Conservation (phyloP, 2,888 invertebrate genomes). For the Biston betularia region DNA sequence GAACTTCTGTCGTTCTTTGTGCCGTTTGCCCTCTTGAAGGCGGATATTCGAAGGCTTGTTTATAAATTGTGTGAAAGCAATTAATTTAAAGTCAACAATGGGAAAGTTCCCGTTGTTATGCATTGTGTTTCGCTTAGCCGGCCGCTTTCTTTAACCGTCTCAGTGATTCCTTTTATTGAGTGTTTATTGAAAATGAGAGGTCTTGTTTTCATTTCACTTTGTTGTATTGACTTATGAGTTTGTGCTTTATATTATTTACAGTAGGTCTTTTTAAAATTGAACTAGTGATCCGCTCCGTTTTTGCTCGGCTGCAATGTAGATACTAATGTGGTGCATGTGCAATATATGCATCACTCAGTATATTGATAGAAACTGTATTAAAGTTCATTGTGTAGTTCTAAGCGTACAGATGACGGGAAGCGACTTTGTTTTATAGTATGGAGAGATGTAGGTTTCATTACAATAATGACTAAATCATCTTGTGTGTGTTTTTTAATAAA, state of each 20-base stretch:
- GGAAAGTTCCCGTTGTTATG: constrained; percentile 80
- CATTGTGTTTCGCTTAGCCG: constrained; percentile 77
- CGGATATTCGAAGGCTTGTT: constrained; percentile 63
- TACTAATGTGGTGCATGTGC: too few relatives aligned
- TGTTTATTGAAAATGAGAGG: constrained; percentile 69
- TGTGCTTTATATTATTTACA: constrained; percentile 7
- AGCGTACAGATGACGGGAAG: too few relatives aligned
- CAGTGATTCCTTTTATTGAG: constrained; percentile 81
- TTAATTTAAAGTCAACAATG: constrained; percentile 81
- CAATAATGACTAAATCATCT: too few relatives aligned
- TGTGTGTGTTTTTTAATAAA: too few relatives aligned
- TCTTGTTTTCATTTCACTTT: constrained; percentile 54
- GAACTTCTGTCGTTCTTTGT: constrained; percentile 55
- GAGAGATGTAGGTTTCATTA: too few relatives aligned
- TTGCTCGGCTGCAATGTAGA: too few relatives aligned
- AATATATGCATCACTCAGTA: too few relatives aligned
- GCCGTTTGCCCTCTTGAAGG: constrained; percentile 57
- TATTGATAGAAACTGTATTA: too few relatives aligned
- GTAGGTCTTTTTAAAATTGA: neutral
- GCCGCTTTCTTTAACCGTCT: constrained; percentile 77
- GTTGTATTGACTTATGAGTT: constrained; percentile 44
- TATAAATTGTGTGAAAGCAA: constrained; percentile 75
- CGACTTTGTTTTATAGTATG: too few relatives aligned
- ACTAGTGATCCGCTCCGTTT: too few relatives aligned
- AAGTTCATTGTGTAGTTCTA: too few relatives aligned